Evolutionary conservation across 2,797 vertebrate genomes (phyloP), one percentile per base, ranked within the genome.

Genomic region (Silurus lanzhouensis): DNA sequence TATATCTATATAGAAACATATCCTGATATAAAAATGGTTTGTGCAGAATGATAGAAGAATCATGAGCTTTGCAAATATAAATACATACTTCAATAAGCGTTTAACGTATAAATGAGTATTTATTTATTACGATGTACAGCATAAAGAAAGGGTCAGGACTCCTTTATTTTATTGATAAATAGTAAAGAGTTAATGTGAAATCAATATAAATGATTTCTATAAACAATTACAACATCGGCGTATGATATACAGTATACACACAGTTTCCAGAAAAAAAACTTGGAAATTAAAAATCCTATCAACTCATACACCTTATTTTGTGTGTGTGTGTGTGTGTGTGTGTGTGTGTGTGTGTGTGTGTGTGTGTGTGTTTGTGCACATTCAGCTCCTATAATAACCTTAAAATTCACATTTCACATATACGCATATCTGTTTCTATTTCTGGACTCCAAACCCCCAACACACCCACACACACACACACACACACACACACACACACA

Each of bases 401-500:
- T 75, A 85, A 92, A 91, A 90, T 92, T 93, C 90, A 92, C 91
- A 91, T 94, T 92, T 93, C 90, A 91, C 91, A 91, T 94, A 89
- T 92, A 63, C 57, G 7, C 31, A 70, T 58, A 61, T 92, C 91
- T 92, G 94, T 90, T 95, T 96, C 97, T 97, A 97, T 97, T 97
- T 96, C 95, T 96, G 96, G 92, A 67, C 31, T 79, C 58, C 6
- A 15, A 10, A 2, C 92, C 94, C 92, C 90, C 92, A 20, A 12
- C 25, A 15, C 20, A 22, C 74, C 2, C 55, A 10, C n/a, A 20
- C 58, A 6, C 20, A 22, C 7, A 14, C 79, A 57, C 67, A 55
- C 60, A 61, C 48, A 93, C 63, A 90, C 75, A 12, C 25, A 15
- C 20, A 22, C 74, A 10, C 55, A 10, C n/a, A 20, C 58, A 6